phyloP scores from a whole-genome alignment of 2,113 vertebrate species.

The Bubo scandiacus region DNA sequence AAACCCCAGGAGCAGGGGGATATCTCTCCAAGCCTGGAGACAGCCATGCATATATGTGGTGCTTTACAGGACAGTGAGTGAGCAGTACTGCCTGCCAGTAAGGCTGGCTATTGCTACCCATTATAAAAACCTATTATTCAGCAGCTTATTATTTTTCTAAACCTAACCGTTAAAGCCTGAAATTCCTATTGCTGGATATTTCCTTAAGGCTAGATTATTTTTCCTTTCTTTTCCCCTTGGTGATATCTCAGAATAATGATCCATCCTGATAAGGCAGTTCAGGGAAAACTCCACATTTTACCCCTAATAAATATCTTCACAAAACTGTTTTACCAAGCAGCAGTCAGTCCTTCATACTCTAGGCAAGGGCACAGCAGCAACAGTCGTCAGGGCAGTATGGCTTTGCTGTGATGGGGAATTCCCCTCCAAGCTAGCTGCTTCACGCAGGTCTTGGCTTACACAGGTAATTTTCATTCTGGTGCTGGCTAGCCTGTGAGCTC shows the following conservation, averaged over 20 bases:
- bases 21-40: not conserved
- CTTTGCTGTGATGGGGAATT: not conserved
- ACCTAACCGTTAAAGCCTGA: not conserved
- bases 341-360: not conserved
- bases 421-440: not conserved
- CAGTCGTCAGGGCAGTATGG: not conserved
- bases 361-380: not conserved
- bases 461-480: not conserved
- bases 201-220: not conserved
- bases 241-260: not conserved
- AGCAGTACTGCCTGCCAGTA: not conserved
- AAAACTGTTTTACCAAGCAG: not conserved
- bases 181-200: not conserved
- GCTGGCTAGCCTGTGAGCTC: not conserved
- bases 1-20: not conserved
- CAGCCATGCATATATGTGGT: fast-evolving
- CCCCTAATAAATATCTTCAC: not conserved
- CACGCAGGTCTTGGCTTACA: not conserved
- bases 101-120: not conserved
- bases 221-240: not conserved
- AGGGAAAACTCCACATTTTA: not conserved
- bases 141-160: not conserved
- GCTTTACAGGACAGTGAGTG: not conserved
- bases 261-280: not conserved
- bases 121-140: not conserved